A percentile compares a stretch with the other conserved stretches of the same genome.
phyloP scores from a whole-genome alignment of 2,113 vertebrate species.

The Trematomus loennbergii region DNA sequence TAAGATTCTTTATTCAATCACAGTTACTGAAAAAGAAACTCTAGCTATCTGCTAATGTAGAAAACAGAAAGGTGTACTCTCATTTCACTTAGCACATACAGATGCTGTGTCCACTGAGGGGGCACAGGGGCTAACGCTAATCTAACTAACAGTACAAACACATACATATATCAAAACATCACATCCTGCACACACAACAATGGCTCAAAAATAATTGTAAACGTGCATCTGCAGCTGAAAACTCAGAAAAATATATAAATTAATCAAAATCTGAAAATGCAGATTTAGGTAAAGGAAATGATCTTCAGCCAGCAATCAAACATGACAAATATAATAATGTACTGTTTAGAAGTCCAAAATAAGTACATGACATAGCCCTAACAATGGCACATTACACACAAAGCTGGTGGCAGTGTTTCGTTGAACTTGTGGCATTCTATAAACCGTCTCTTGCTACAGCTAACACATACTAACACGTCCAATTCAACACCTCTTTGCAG shows the following conservation, averaged over 20 bases:
- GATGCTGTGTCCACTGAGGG: slow-evolving; percentile 20
- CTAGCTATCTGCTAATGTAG: slow-evolving; percentile 45
- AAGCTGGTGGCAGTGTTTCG: slow-evolving; percentile 42
- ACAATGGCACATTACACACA: slow-evolving; percentile 46
- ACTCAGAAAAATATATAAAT: not conserved
- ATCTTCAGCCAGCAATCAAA: not conserved
- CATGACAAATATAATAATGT: not conserved
- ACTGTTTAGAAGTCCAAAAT: slow-evolving; percentile 4
- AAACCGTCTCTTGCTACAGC: slow-evolving; percentile 19
- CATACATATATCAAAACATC: slow-evolving; percentile 44
- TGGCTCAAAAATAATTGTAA: slow-evolving; percentile 51
- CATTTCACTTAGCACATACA: slow-evolving; percentile 50
- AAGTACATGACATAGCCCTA: not conserved
- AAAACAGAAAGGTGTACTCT: slow-evolving; percentile 50
- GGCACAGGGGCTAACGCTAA: slow-evolving; percentile 24
- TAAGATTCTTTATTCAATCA: slow-evolving; percentile 73
- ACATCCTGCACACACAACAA: slow-evolving; percentile 47
- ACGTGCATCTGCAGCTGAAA: slow-evolving; percentile 44
- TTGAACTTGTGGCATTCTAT: slow-evolving; percentile 21
- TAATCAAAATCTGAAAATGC: not conserved
- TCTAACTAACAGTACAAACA: slow-evolving; percentile 55
- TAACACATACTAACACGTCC: slow-evolving; percentile 9
- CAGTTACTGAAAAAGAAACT: slow-evolving; percentile 57
- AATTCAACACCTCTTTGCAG: slow-evolving; percentile 12
- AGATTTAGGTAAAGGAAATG: not conserved